These are phyloP conservation scores for Mastigias papua DNA, from an alignment of 30 jellyfish, hydroid and myxozoan genomes.

Conservation along the genomic window DNA sequence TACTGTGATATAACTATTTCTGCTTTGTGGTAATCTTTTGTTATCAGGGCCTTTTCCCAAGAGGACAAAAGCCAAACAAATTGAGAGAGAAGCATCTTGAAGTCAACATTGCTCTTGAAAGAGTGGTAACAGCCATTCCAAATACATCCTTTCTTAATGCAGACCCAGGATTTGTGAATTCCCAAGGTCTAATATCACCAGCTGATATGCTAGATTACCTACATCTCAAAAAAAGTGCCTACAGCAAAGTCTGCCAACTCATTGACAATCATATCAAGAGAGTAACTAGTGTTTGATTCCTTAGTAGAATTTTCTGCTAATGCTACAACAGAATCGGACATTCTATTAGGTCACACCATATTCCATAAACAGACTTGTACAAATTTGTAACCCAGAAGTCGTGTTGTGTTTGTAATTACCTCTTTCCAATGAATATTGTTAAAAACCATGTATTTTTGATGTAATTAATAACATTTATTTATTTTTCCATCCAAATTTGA, in stretches of 20 bases:
- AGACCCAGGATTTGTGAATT: conserved; percentile 89
- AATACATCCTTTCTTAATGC: conserved; percentile 74
- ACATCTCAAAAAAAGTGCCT: conserved; percentile 78
- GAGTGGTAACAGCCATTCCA: conserved; percentile 67
- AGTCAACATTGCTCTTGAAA: conserved; percentile 64
- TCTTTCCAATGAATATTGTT: too few species aligned
- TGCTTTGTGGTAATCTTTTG: too few species aligned
- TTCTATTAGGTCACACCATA: too few species aligned
- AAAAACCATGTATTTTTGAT: too few species aligned
- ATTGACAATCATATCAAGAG: conserved; percentile 15
- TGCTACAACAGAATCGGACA: too few species aligned
- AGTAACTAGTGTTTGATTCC: background rate
- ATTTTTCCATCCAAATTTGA: too few species aligned
- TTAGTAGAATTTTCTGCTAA: too few species aligned
- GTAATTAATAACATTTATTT: too few species aligned
- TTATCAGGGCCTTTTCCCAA: conserved; percentile 84
- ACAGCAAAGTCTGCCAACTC: conserved; percentile 43
- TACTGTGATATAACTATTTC: too few species aligned
- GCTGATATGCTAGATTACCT: conserved; percentile 88
- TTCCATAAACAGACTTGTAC: too few species aligned
- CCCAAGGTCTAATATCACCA: conserved; percentile 67
- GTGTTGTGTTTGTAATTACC: too few species aligned
- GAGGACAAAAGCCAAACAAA: conserved; percentile 87
- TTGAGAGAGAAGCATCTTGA: conserved; percentile 77
- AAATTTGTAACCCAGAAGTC: too few species aligned